These are phyloP conservation scores for Strigops habroptila DNA, from an alignment of 2,113 vertebrate species.

Conservation along the genomic window DNA sequence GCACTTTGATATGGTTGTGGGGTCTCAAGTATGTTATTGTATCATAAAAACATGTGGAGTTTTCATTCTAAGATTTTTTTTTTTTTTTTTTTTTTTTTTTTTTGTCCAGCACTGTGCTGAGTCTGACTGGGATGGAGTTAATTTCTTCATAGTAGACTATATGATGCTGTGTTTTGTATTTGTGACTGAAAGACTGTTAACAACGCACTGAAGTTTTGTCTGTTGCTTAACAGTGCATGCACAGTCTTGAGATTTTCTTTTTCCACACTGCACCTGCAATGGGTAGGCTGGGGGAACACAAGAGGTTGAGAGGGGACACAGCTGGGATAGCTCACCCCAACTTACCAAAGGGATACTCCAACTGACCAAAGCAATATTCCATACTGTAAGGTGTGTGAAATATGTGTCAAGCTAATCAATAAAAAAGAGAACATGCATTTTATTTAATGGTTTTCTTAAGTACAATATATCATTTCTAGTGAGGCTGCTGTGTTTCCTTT, in stretches of 20 bases:
- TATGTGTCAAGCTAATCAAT: not conserved
- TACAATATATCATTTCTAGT: not conserved
- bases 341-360: not conserved
- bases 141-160: not conserved
- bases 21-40: not conserved
- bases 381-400: not conserved
- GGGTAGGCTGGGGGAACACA: rapidly evolving
- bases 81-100: not conserved
- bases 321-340: not conserved
- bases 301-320: rapidly evolving
- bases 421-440: not conserved
- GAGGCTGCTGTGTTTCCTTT: not conserved
- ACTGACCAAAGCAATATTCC: not conserved
- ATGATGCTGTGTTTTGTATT: not conserved
- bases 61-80: not conserved
- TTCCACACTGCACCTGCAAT: rapidly evolving
- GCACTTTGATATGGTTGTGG: not conserved
- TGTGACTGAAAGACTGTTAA: not conserved
- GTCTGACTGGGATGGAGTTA: not conserved
- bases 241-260: not conserved
- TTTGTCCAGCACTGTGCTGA: not conserved
- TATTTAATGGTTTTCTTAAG: not conserved
- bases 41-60: not conserved
- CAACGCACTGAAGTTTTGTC: not conserved
- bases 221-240: not conserved